These are phyloP conservation scores for Myotis brandtii DNA, from an alignment of 2,113 vertebrate genomes.

Conservation along the genomic window DNA sequence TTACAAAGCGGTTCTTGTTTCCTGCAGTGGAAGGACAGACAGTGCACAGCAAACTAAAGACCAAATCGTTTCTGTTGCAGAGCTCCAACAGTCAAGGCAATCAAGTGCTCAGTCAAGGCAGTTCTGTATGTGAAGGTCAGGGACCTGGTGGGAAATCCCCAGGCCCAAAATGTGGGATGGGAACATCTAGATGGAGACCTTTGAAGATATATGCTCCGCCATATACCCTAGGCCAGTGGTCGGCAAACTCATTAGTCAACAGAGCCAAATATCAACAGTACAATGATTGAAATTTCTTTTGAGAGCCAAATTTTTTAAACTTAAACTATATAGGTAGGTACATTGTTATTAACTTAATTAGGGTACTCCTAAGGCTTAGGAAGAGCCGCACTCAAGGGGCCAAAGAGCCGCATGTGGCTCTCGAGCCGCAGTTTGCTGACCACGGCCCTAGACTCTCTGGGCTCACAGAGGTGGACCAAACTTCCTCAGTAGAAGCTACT, in stretches of 20 bases:
- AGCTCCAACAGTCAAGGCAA: neutral
- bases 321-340: too few species aligned
- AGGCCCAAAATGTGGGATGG: neutral
- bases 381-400: too few species aligned
- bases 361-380: too few species aligned
- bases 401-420: too few species aligned
- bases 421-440: too few species aligned
- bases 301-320: too few species aligned
- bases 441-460: neutral
- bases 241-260: too few species aligned
- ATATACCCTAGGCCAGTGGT: neutral
- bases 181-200: neutral
- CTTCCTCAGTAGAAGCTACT: neutral
- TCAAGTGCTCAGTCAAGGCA: neutral
- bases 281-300: too few species aligned
- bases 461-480: neutral
- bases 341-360: too few species aligned
- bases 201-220: neutral
- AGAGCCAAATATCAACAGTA: too few species aligned
- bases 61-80: neutral
- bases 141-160: neutral
- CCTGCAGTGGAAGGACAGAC: neutral
- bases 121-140: neutral
- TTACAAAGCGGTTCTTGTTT: neutral
- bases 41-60: neutral